Percentiles rank a stretch among this genome's conserved stretches.
Evolutionary conservation across 2,113 vertebrate species (phyloP).

Genomic region (Zapus hudsonius): DNA sequence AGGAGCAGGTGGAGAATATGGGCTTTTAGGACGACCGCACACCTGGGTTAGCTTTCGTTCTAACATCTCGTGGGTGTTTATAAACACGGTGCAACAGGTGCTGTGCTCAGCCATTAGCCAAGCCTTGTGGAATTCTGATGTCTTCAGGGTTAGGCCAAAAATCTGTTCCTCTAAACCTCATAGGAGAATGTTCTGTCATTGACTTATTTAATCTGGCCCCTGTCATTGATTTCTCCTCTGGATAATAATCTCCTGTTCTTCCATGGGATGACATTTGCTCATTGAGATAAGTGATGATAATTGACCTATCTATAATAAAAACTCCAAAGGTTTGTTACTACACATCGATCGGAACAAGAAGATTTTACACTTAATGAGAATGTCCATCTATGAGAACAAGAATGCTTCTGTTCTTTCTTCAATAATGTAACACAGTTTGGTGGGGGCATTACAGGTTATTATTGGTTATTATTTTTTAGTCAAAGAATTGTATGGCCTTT

Average conservation of each 20-base stretch:
- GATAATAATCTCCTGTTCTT: neutral
- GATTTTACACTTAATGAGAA: neutral
- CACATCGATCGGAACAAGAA: neutral
- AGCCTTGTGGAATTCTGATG: neutral
- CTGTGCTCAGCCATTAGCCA: neutral
- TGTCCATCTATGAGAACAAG: neutral
- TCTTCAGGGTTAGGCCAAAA: neutral
- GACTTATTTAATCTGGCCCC: neutral
- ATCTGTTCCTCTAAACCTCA: neutral
- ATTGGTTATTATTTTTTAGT: neutral
- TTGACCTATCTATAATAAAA: neutral
- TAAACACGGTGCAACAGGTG: neutral
- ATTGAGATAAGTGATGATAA: neutral
- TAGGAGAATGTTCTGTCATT: neutral
- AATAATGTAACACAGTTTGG: neutral
- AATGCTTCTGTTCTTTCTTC: neutral
- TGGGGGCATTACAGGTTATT: neutral
- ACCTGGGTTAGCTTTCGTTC: slow-evolving; percentile 23
- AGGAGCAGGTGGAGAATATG: neutral
- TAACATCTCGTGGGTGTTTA: neutral
- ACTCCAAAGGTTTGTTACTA: neutral
- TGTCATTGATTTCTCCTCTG: neutral
- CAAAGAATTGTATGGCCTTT: neutral
- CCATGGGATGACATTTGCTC: neutral
- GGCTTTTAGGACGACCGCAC: neutral